A percentile compares a stretch with the other conserved stretches of the same genome.
These are phyloP conservation scores for Diceros bicornis DNA, from an alignment of 2,797 vertebrate species.

Conservation along the genomic window DNA sequence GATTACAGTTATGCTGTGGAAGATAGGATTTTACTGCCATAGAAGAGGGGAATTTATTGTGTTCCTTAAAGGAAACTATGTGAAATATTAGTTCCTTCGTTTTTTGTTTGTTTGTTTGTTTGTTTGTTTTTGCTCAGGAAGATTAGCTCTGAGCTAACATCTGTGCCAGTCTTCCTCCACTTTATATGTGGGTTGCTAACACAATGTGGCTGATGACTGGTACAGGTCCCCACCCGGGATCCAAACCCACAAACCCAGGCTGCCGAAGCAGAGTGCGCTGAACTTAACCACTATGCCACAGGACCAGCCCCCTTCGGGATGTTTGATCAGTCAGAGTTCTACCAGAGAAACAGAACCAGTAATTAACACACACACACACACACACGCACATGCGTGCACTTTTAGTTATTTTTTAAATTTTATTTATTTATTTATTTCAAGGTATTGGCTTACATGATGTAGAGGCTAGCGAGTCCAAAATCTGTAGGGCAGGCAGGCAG, in stretches of 20 bases:
- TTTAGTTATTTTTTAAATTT: neutral
- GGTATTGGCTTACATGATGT: neutral
- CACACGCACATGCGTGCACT: neutral
- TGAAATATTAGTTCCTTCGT: neutral
- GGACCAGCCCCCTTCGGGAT: neutral
- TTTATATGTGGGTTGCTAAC: too few relatives aligned
- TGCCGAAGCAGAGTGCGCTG: too few relatives aligned
- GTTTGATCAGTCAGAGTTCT: neutral
- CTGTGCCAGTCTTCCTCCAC: too few relatives aligned
- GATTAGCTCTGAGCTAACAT: too few relatives aligned
- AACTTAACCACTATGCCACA: too few relatives aligned
- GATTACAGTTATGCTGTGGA: neutral
- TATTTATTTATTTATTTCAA: constrained; percentile 2
- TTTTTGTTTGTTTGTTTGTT: too few relatives aligned
- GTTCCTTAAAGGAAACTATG: neutral
- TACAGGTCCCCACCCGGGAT: too few relatives aligned
- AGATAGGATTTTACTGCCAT: neutral
- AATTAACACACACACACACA: neutral
- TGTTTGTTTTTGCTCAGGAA: too few relatives aligned
- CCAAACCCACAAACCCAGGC: too few relatives aligned
- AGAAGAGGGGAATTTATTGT: neutral
- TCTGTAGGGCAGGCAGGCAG: neutral
- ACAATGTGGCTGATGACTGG: too few relatives aligned
- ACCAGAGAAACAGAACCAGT: neutral
- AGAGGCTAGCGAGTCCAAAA: neutral